Conservation (phyloP, 2,888 invertebrate genomes). For the Clistopyga incitator region DNA sequence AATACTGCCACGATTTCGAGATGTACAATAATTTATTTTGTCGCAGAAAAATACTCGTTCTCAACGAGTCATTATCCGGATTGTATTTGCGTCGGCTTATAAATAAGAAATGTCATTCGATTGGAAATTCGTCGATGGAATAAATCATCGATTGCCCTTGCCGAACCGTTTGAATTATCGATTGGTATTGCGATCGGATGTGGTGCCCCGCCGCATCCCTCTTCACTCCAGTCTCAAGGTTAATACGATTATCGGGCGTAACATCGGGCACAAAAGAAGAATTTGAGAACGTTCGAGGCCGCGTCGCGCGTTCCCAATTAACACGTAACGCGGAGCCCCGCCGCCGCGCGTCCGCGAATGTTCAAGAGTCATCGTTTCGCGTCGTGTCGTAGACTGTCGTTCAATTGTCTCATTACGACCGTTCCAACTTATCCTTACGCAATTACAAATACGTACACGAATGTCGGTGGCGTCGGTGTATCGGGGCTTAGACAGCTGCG, state of each 20-base stretch:
- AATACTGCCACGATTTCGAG: background rate
- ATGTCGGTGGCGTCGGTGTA: background rate
- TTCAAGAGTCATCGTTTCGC: conserved; percentile 57
- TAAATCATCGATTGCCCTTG: conserved; percentile 2
- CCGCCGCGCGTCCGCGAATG: conserved; percentile 6
- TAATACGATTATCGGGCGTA: conserved; percentile 28
- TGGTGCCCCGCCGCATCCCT: background rate
- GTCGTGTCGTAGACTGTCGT: conserved; percentile 38
- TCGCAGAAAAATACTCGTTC: background rate
- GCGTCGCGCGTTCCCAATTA: conserved; percentile 11
- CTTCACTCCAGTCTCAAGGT: conserved; percentile 52
- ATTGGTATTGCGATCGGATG: background rate
- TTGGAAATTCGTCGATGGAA: background rate
- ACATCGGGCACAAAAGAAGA: conserved; percentile 26
- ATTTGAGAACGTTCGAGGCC: conserved; percentile 45
- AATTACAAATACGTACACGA: conserved; percentile 30
- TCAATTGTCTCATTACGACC: conserved; percentile 67
- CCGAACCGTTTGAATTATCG: background rate
- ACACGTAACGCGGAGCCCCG: no score
- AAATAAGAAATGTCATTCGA: background rate
- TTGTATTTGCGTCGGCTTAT: background rate
- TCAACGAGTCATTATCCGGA: background rate
- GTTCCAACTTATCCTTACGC: conserved; percentile 65
- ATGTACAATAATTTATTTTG: background rate
- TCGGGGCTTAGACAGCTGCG: background rate